phyloP scores from a whole-genome alignment of 2,797 vertebrate genomes.

The Myoxocephalus aenaeus region DNA sequence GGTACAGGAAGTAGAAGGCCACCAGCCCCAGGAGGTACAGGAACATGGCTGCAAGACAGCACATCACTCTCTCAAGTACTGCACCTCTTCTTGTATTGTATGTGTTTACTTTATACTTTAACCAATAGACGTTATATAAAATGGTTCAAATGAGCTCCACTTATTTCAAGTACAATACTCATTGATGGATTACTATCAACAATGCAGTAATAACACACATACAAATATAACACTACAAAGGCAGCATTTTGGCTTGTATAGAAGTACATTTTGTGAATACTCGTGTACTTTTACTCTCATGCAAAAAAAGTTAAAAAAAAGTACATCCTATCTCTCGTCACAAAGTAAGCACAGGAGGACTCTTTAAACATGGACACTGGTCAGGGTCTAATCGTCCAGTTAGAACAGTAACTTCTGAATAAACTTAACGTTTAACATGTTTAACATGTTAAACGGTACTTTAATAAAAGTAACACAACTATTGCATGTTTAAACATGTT shows the following conservation, averaged over 20 bases:
- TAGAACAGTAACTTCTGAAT: background rate
- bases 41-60: constrained; percentile 73
- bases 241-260: background rate
- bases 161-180: background rate
- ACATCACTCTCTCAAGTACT: background rate
- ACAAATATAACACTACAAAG: too few relatives aligned
- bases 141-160: too few relatives aligned
- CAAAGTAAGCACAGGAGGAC: background rate
- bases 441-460: too few relatives aligned
- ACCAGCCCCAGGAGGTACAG: constrained; percentile 75
- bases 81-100: background rate
- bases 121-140: background rate
- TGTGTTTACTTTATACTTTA: background rate
- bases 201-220: background rate
- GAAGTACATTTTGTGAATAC: background rate
- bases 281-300: background rate
- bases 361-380: background rate
- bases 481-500: too few relatives aligned
- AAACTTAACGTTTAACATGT: too few relatives aligned
- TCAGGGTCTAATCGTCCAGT: too few relatives aligned
- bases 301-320: too few relatives aligned
- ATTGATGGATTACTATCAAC: background rate
- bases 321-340: too few relatives aligned
- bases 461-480: too few relatives aligned
- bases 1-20: constrained; percentile 76